A percentile compares a stretch with the other conserved stretches of the same genome.
These are phyloP conservation scores for Venturia canescens DNA, from an alignment of 1,140 invertebrate species.

Conservation along the genomic window DNA sequence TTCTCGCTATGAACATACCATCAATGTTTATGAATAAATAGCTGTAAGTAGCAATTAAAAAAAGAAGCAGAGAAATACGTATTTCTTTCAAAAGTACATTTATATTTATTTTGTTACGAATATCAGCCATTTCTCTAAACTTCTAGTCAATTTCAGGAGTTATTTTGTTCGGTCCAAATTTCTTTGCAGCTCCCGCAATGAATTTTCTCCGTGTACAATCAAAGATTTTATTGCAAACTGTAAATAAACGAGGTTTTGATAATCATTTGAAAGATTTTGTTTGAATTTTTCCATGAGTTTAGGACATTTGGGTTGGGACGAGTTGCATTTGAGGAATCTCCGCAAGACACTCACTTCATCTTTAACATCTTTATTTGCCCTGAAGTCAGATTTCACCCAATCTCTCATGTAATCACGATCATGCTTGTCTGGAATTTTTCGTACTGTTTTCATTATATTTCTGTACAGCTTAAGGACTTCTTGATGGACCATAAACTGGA, in stretches of 20 bases:
- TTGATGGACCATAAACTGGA: conserved; percentile 85
- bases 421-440: conserved; percentile 80
- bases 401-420: conserved; percentile 81
- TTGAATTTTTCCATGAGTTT: neutral
- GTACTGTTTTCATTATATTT: conserved; percentile 83
- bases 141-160: neutral
- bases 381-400: conserved; percentile 86
- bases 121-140: neutral
- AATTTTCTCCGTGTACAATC: conserved; percentile 83
- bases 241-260: conserved; percentile 41
- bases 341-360: conserved; percentile 78
- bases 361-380: conserved; percentile 80
- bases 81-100: conserved; percentile 19
- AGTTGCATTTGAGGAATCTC: neutral
- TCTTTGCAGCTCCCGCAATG: conserved; percentile 81
- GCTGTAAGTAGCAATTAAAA: conserved; percentile 53
- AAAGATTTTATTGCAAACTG: conserved; percentile 82
- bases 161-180: conserved; percentile 78
- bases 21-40: conserved; percentile 68
- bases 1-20: conserved; percentile 74
- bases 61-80: conserved; percentile 44
- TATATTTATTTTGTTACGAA: conserved; percentile 1
- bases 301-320: neutral
- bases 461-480: conserved; percentile 87
- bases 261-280: neutral